A percentile compares a stretch with the other conserved stretches of the same genome.
Evolutionary conservation across 1,140 invertebrate species (phyloP).

Genomic region (Phortica variegata): DNA sequence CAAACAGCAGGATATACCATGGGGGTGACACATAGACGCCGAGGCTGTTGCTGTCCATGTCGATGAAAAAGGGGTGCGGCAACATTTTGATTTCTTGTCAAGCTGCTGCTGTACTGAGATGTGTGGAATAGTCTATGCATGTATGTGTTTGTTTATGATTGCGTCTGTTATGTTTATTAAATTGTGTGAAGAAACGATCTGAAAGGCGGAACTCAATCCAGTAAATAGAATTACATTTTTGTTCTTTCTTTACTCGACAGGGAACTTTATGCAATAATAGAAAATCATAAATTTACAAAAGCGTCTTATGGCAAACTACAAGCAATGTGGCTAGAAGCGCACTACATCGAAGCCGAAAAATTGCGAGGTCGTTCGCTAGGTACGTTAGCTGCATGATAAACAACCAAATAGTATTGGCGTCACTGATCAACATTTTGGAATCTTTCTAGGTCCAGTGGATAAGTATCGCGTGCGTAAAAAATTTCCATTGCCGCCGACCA

Average conservation of each 20-base stretch:
- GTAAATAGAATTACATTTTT: neutral
- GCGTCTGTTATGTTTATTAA: no score
- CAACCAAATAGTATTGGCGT: neutral
- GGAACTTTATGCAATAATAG: slow-evolving; percentile 93
- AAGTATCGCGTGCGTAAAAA: slow-evolving; percentile 99
- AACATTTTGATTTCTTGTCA: no score
- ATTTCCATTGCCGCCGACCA: slow-evolving; percentile 96
- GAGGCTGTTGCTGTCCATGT: no score
- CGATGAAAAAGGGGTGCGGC: no score
- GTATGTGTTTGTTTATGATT: no score
- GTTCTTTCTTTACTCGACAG: slow-evolving; percentile 55
- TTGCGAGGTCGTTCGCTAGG: slow-evolving; percentile 88
- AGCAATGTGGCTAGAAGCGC: slow-evolving; percentile 96
- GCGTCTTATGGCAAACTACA: slow-evolving; percentile 96
- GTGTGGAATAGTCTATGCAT: no score
- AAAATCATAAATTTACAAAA: slow-evolving; percentile 95
- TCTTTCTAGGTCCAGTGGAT: slow-evolving; percentile 82
- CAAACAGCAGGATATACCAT: slow-evolving; percentile 5
- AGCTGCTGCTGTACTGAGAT: no score
- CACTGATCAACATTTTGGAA: neutral
- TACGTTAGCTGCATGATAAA: slow-evolving; percentile 18
- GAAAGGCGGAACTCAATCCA: no score
- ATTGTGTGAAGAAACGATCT: no score
- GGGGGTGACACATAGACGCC: neutral
- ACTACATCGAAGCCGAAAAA: slow-evolving; percentile 98